phyloP scores from a whole-genome alignment of 2,888 invertebrate species.

The Eumacrocentrus americanus region DNA sequence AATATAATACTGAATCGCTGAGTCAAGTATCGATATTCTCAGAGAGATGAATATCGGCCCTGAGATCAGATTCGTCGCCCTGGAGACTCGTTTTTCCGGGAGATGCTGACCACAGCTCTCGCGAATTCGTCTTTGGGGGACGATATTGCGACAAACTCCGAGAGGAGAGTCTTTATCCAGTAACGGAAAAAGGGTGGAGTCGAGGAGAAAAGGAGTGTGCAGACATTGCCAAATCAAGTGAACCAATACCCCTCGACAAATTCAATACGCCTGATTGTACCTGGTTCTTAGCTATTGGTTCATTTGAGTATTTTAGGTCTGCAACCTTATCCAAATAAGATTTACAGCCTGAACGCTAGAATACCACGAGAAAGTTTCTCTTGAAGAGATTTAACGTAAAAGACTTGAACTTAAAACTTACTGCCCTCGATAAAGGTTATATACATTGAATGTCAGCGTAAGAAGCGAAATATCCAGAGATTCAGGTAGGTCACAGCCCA shows the following conservation, averaged over 20 bases:
- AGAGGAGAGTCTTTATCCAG: slow-evolving; percentile 4
- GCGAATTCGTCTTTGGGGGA: slow-evolving; percentile 28
- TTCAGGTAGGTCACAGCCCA: no score
- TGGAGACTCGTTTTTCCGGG: slow-evolving; percentile 22
- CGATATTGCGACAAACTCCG: slow-evolving; percentile 20
- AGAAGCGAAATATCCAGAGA: no score
- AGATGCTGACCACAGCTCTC: slow-evolving; percentile 28
- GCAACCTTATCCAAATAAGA: no score
- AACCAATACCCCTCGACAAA: slow-evolving; percentile 14
- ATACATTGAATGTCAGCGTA: no score
- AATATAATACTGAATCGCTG: slow-evolving; percentile 18
- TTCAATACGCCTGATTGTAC: slow-evolving; percentile 5
- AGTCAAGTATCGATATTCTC: slow-evolving; percentile 6
- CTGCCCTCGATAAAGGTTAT: no score
- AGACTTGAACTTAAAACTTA: no score
- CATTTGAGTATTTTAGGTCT: no score
- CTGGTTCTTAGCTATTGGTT: no score
- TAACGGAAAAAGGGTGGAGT: slow-evolving; percentile 1
- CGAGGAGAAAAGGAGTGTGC: slow-evolving; percentile 1
- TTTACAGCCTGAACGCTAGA: no score
- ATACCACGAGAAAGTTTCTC: no score
- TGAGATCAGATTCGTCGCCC: slow-evolving; percentile 21
- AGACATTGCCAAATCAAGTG: slow-evolving; percentile 14
- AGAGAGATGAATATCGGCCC: slow-evolving; percentile 12
- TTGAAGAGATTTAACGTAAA: no score